These are phyloP conservation scores for Anthoscopus minutus DNA, from an alignment of 2,113 vertebrate genomes.

Conservation along the genomic window DNA sequence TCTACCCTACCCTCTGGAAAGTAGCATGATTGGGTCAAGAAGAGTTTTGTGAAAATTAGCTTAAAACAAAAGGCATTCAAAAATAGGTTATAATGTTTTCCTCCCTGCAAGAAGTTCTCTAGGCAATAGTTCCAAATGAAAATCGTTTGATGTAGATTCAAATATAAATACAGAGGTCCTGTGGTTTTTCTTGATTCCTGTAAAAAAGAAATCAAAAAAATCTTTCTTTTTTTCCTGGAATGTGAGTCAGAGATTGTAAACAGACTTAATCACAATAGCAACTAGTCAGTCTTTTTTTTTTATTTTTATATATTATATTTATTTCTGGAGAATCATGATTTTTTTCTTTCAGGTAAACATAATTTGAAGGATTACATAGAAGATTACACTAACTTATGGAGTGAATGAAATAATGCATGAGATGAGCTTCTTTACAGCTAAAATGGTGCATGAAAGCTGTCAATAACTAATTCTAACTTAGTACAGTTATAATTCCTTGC, in stretches of 20 bases:
- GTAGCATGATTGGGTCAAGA: background rate
- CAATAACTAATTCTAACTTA: background rate
- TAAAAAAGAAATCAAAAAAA: constrained; percentile 47
- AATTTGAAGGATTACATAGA: background rate
- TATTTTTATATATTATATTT: constrained; percentile 16
- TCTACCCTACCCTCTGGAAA: background rate
- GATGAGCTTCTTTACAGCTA: background rate
- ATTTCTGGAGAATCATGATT: background rate
- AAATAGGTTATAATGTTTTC: constrained; percentile 42
- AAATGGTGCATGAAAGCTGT: background rate
- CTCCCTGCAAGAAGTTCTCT: constrained; percentile 39
- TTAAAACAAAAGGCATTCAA: constrained; percentile 47
- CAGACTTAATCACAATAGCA: constrained; percentile 62
- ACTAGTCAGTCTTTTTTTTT: background rate
- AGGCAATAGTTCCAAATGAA: constrained; percentile 53
- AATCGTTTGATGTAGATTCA: constrained; percentile 62
- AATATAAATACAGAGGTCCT: constrained; percentile 67
- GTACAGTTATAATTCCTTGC: background rate
- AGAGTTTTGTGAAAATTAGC: constrained; percentile 20
- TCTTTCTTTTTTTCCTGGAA: constrained; percentile 60
- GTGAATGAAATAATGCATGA: background rate
- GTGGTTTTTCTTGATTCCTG: constrained; percentile 63
- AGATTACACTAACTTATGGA: background rate
- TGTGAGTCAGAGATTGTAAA: constrained; percentile 64
- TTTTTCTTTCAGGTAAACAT: background rate